Conservation (phyloP, 2,888 invertebrate genomes). For the Sinhomidia bicolor region DNA sequence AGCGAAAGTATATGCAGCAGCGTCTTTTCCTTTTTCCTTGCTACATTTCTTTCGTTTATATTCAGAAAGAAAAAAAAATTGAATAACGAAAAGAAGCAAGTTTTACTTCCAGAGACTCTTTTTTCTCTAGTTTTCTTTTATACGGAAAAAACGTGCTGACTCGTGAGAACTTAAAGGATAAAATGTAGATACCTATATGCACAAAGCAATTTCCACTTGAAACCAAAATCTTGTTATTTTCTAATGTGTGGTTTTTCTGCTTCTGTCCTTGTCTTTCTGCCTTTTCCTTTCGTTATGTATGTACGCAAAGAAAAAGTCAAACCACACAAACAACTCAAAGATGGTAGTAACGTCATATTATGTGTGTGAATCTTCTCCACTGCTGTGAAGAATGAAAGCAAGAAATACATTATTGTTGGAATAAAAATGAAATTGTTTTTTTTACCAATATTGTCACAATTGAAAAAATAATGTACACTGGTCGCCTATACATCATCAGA, state of each 20-base stretch:
- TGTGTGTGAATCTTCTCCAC: no score
- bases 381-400: no score
- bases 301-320: no score
- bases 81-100: not conserved
- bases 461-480: no score
- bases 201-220: conserved; percentile 40
- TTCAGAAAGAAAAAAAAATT: not conserved
- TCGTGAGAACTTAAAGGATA: not conserved
- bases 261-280: not conserved
- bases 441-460: no score
- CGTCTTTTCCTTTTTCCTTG: no score
- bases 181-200: not conserved
- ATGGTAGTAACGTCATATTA: no score
- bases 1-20: not conserved
- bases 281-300: not conserved
- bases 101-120: not conserved
- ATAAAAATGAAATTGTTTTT: no score
- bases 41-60: no score
- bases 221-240: conserved; percentile 47
- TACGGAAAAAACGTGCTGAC: not conserved
- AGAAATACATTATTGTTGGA: no score
- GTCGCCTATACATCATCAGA: no score
- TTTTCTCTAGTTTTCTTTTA: not conserved
- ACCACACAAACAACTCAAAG: no score
- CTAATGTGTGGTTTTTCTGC: not conserved